Evolutionary conservation across 2,888 invertebrate species (phyloP).

Genomic region (Diaperis boleti): DNA sequence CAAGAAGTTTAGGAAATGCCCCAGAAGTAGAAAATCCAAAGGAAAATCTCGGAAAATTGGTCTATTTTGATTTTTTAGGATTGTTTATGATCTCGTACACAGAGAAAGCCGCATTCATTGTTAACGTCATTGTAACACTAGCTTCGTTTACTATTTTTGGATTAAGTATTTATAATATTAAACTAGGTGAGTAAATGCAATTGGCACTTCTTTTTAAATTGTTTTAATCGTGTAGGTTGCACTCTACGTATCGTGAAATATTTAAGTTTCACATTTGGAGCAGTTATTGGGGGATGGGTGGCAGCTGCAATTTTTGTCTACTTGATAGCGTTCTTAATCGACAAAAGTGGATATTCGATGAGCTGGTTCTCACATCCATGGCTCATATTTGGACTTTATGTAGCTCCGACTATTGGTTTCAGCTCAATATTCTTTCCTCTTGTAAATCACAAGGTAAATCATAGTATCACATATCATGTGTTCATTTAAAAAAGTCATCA

Average conservation of each 20-base stretch:
- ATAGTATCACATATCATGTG: no score
- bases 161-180: constrained; percentile 46
- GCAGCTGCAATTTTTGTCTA: constrained; percentile 44
- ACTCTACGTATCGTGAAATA: constrained; percentile 47
- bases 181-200: constrained; percentile 43
- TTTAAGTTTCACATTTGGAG: constrained; percentile 42
- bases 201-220: neutral
- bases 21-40: constrained; percentile 61
- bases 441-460: constrained; percentile 51
- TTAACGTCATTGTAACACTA: constrained; percentile 47
- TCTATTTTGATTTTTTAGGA: constrained; percentile 58
- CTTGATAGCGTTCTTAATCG: constrained; percentile 48
- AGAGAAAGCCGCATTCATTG: constrained; percentile 44
- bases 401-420: constrained; percentile 51
- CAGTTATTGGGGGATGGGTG: constrained; percentile 54
- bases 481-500: no score
- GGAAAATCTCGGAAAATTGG: constrained; percentile 49
- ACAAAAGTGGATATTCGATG: constrained; percentile 54
- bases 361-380: constrained; percentile 59
- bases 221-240: constrained; percentile 45
- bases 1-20: constrained; percentile 61
- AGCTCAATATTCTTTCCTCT: constrained; percentile 46
- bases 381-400: constrained; percentile 55
- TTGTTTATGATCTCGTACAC: constrained; percentile 55
- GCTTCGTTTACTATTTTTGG: constrained; percentile 48